Conservation (phyloP, 2,113 vertebrate genomes). For the Eleginops maclovinus region DNA sequence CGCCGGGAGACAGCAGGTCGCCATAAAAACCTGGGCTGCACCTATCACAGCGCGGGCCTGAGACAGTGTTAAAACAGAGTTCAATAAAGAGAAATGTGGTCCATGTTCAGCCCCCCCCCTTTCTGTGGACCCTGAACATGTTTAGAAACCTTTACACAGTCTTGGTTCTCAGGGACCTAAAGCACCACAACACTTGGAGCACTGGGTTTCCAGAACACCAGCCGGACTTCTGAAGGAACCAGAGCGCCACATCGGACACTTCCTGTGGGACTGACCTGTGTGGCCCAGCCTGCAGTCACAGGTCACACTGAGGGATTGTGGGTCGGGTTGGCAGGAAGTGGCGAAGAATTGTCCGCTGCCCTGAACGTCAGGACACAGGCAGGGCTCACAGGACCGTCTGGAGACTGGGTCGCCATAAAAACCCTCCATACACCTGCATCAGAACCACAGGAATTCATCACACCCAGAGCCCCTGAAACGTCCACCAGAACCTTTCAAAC, state of each 20-base stretch:
- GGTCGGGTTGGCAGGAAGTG: slow-evolving; percentile 84
- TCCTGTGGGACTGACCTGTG: slow-evolving; percentile 77
- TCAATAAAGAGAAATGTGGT: too few relatives aligned
- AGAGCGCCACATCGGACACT: too few relatives aligned
- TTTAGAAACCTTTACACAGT: too few relatives aligned
- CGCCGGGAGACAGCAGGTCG: slow-evolving; percentile 65
- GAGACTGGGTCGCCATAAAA: slow-evolving; percentile 86
- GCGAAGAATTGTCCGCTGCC: slow-evolving; percentile 87
- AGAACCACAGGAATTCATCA: slow-evolving; percentile 11
- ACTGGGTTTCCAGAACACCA: too few relatives aligned
- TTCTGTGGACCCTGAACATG: too few relatives aligned
- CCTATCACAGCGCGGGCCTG: slow-evolving; percentile 86
- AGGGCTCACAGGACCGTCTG: slow-evolving; percentile 84
- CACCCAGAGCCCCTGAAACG: background rate
- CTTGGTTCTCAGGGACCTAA: too few relatives aligned
- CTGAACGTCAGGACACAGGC: slow-evolving; percentile 85
- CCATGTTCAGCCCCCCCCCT: too few relatives aligned
- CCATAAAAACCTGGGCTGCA: slow-evolving; percentile 88
- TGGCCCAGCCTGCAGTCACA: slow-evolving; percentile 87
- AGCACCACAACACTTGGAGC: too few relatives aligned
- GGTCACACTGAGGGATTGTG: slow-evolving; percentile 75
- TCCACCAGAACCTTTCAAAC: background rate
- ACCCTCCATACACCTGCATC: slow-evolving; percentile 86
- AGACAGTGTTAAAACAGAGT: background rate
- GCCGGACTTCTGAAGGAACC: too few relatives aligned